A percentile compares a stretch with the other conserved stretches of the same genome.
These are phyloP conservation scores for Hipparchia semele DNA, from an alignment of 2,888 invertebrate species.

Conservation along the genomic window DNA sequence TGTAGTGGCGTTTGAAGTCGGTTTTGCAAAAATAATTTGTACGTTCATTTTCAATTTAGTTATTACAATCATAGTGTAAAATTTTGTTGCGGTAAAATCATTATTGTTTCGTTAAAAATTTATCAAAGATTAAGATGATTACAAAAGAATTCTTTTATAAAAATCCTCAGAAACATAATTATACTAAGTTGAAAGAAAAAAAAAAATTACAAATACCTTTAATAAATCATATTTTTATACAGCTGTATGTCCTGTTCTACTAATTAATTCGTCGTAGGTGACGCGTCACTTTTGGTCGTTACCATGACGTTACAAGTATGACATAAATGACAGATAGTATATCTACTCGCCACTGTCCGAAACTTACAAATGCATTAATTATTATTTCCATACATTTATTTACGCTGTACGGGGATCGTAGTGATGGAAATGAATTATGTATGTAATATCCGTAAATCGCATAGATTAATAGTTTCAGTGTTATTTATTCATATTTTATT, in stretches of 20 bases:
- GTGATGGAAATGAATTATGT: conserved; percentile 28
- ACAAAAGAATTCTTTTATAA: no score
- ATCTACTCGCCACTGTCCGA: conserved; percentile 11
- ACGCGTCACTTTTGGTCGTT: conserved; percentile 46
- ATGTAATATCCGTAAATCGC: conserved; percentile 21
- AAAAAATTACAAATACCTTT: no score
- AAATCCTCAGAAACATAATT: no score
- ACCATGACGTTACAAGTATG: conserved; percentile 14
- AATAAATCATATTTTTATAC: no score
- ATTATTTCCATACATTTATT: conserved; percentile 39
- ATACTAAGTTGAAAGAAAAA: no score
- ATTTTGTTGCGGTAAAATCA: neutral
- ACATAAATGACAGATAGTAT: conserved; percentile 39
- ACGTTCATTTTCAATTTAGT: neutral
- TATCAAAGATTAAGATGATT: no score
- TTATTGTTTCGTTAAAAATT: no score
- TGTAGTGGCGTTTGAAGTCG: no score
- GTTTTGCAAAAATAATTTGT: no score
- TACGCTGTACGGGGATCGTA: conserved; percentile 21
- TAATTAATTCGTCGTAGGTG: conserved; percentile 60
- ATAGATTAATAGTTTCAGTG: conserved; percentile 25
- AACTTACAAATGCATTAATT: conserved; percentile 40
- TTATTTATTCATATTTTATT: conserved; percentile 12
- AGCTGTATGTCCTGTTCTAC: neutral
- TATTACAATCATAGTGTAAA: neutral